Base-by-base conservation (phyloP, 2,888 invertebrate genomes). In the Kuschelorhynchus macadamiae region DNA sequence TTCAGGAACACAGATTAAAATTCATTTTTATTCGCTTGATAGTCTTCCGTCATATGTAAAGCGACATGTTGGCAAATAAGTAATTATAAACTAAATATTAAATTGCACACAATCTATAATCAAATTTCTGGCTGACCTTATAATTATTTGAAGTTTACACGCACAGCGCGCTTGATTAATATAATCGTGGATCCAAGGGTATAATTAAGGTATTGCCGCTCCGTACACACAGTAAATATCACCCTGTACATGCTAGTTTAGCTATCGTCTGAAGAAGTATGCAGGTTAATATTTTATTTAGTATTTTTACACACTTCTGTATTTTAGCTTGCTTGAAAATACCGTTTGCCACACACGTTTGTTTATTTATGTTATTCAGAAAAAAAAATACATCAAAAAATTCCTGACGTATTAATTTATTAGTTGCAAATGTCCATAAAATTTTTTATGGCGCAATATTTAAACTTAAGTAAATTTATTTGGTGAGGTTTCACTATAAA, bases 111-210 rank as follows among this genome's bases (percentile, higher is more conserved):
- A 61, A 62, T 55, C 55, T 67, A 56, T 67, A 61, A 62, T 67
- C 59, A 61, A 67, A 62, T 61, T 67, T 55, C 52, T 39, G 36
- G 12, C 50, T 50, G 57, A 32, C 53, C 60, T 67, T 42, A 25
- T 67, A 60, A 67, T 67, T 61, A 67, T 67, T 67, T 67, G 61
- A 61, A 53, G 60, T 67, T 66, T 67, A 67, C 67, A 67, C 67
- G 67, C 67, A 67, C 67, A 46, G 18, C 44, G 47, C 11, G 25
- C 60, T 49, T 42, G 61, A 67, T 67, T 39, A 67, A 55, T 67
- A 57, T 65, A 65, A 65, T 65, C 42, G 30, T 39, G 18, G 25
- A 7, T 30, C 17, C 7, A 42, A 12, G 20, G 36, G 32, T 17
- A 25, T 65, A 65, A 65, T 57, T 65, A 57, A 12, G 33, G 42